Base-by-base conservation (phyloP, 2,113 vertebrate genomes). In the Sminthopsis crassicaudata region DNA sequence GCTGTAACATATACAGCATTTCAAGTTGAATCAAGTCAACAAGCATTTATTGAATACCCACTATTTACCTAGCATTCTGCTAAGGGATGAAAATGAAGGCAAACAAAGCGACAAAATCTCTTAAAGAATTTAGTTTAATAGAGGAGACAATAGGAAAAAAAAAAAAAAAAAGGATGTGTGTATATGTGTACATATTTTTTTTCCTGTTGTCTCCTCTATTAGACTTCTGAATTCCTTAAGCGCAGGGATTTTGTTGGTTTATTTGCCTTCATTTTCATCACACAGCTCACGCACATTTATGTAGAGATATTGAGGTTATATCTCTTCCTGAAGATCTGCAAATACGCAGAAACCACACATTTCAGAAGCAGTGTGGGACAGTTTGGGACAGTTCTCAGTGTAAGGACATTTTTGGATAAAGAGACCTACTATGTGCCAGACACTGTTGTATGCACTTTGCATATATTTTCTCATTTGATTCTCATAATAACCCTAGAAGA, bases 291-390 rank as follows among this genome's bases (percentile, higher is more conserved):
- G 10, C 50, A 51, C 50, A 51, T 51, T 51, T 51, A 51, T 51
- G 10, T 51, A 51, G 10, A 51, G 50, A 51, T 51, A 51, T 51
- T 0, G 6, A 48, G 6, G 48, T 48, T 51, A 51, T 4, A 11
- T 51, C 5, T n/a, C 30, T 76, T n/a, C 60, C 30, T 19, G 1
- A 8, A 42, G n/a, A 22, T 0, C n/a, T 23, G n/a, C n/a, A 23
- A 42, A 19, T 6, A 42, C 6, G 36, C 36, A 84, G 67, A 84
- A 42, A 42, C 5, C 2, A 42, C n/a, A 6, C 19, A 2, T 8
- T 7, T 84, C 1, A n/a, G 19, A n/a, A n/a, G 60, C 1, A n/a
- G 36, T n/a, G 4, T n/a, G 0, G 22, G 2, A 6, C n/a, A 42
- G 6, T 84, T 23, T 42, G 7, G n/a, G 67, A 8, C 16, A 8